Percentiles rank a stretch among this genome's conserved stretches.
Conservation (phyloP, 2,113 vertebrate species). For the Toxotes chatareus region DNA sequence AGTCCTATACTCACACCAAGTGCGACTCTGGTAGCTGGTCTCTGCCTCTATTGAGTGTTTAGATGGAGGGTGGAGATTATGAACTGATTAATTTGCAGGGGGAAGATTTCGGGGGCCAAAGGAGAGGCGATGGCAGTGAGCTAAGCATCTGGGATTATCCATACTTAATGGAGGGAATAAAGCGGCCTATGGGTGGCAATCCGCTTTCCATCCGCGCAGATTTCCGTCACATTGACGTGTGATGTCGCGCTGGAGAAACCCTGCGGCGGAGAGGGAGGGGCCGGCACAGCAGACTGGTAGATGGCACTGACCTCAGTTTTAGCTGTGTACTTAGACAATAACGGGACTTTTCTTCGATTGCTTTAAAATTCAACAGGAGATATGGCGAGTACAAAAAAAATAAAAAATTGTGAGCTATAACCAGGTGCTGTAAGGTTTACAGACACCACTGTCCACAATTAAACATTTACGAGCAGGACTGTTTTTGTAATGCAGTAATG, state of each 20-base stretch:
- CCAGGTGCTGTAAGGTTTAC: background rate
- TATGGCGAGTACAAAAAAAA: background rate
- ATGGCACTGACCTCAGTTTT: conserved; percentile 13
- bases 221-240: conserved; percentile 69
- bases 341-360: background rate
- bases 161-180: conserved; percentile 75
- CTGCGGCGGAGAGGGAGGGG: background rate
- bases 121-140: conserved; percentile 63
- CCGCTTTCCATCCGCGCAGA: conserved; percentile 67
- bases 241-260: conserved; percentile 38
- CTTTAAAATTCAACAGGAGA: background rate
- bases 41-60: conserved; percentile 33
- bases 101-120: conserved; percentile 61
- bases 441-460: background rate
- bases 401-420: background rate
- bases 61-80: conserved; percentile 64
- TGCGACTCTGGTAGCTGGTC: conserved; percentile 1
- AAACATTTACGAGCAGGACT: background rate
- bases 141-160: conserved; percentile 79
- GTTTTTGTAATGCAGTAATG: background rate
- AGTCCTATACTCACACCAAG: conserved; percentile 20
- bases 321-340: background rate
- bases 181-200: conserved; percentile 68
- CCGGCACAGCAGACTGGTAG: background rate
- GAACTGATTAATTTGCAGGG: conserved; percentile 74